Conservation (phyloP, 2,888 invertebrate species). For the Cartodere bifasciata region DNA sequence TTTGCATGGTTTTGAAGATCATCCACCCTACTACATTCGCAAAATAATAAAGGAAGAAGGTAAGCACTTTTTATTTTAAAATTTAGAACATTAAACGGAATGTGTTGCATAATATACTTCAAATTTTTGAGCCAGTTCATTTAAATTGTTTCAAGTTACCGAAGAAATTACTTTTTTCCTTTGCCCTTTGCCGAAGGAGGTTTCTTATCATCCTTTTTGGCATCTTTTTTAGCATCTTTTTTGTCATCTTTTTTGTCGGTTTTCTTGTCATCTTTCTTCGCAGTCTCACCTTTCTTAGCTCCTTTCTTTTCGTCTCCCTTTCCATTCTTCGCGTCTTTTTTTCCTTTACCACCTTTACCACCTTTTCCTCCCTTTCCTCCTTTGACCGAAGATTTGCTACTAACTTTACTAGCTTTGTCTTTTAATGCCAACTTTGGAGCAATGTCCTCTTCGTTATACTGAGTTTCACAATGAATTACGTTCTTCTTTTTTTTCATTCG, state of each 20-base stretch:
- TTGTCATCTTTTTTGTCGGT: neutral
- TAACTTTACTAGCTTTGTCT: conserved; percentile 3
- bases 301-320: conserved; percentile 6
- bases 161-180: conserved; percentile 8
- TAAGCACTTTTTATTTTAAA: too few species aligned
- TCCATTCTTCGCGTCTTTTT: conserved; percentile 14
- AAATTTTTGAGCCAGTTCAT: too few species aligned
- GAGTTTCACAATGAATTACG: conserved; percentile 45
- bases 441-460: conserved; percentile 46
- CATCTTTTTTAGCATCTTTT: conserved; percentile 3
- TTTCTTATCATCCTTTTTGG: conserved; percentile 1
- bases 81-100: too few species aligned
- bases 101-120: too few species aligned
- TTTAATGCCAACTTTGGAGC: conserved; percentile 19
- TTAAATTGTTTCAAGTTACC: conserved; percentile 3
- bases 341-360: conserved; percentile 10
- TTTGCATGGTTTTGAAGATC: too few species aligned
- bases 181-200: conserved; percentile 6
- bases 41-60: too few species aligned
- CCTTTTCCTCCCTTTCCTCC: conserved; percentile 6
- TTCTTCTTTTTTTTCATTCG: conserved; percentile 35
- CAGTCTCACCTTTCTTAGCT: neutral
- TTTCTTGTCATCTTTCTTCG: neutral
- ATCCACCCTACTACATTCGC: too few species aligned
- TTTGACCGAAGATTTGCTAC: conserved; percentile 3